A percentile compares a stretch with the other conserved stretches of the same genome.
These are phyloP conservation scores for Trinectes maculatus DNA, from an alignment of 2,113 vertebrate species.

Conservation along the genomic window DNA sequence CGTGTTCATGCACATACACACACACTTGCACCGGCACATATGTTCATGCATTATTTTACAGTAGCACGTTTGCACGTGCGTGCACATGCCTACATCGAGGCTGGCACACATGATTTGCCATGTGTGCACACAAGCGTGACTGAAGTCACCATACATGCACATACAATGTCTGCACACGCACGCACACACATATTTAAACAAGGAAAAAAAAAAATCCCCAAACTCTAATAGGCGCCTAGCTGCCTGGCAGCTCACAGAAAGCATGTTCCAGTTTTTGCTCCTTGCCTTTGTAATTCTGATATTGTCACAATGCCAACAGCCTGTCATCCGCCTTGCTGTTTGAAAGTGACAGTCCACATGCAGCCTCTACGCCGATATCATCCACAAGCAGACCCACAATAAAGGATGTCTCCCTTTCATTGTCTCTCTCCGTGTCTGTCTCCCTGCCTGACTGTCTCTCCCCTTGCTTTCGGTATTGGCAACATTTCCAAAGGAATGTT, in stretches of 20 bases:
- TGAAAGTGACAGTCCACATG: constrained; percentile 62
- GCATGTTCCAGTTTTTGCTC: constrained; percentile 55
- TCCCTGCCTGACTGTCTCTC: constrained; percentile 24
- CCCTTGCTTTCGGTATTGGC: constrained; percentile 43
- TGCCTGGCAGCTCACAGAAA: constrained; percentile 27
- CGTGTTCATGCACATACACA: constrained; percentile 24
- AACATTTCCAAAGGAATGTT: constrained; percentile 47
- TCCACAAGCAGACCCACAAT: constrained; percentile 57
- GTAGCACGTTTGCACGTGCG: constrained; percentile 17
- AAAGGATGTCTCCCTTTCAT: constrained; percentile 34
- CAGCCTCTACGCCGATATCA: constrained; percentile 50
- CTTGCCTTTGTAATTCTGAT: constrained; percentile 51
- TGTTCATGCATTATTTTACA: constrained; percentile 50
- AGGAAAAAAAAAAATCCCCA: constrained; percentile 15
- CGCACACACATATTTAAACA: constrained; percentile 14
- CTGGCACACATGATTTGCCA: constrained; percentile 41
- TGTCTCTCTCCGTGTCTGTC: constrained; percentile 9
- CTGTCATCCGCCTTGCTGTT: constrained; percentile 67
- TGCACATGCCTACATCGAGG: constrained; percentile 27
- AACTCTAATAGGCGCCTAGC: constrained; percentile 45
- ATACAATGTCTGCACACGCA: neutral
- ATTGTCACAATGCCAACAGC: constrained; percentile 57
- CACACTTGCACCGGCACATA: constrained; percentile 27
- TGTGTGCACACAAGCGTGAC: constrained; percentile 15
- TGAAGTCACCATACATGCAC: constrained; percentile 14